These are phyloP conservation scores for Trididemnum clinides DNA, from an alignment of 23 tunicate species.

Conservation along the genomic window DNA sequence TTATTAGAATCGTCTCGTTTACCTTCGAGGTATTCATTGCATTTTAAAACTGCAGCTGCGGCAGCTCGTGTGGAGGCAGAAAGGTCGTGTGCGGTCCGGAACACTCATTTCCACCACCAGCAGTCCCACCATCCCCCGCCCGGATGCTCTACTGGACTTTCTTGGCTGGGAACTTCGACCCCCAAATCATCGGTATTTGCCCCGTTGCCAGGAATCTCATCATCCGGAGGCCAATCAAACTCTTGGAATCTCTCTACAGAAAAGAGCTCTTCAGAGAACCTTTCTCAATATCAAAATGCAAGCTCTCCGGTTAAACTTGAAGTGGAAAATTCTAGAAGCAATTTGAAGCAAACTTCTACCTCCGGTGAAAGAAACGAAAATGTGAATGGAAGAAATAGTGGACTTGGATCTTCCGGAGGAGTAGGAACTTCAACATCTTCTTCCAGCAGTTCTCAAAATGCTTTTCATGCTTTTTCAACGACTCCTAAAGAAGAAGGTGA, in stretches of 20 bases:
- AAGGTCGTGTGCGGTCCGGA: slow-evolving; percentile 58
- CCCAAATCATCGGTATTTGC: slow-evolving; percentile 47
- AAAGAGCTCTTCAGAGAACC: slow-evolving; percentile 6
- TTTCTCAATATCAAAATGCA: background rate
- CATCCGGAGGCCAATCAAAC: slow-evolving; percentile 33
- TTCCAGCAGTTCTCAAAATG: slow-evolving; percentile 24
- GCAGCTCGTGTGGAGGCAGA: slow-evolving; percentile 65
- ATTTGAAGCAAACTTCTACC: background rate
- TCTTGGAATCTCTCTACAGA: slow-evolving; percentile 14
- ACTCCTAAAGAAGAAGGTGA: slow-evolving; percentile 74
- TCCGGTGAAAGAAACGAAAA: slow-evolving; percentile 2
- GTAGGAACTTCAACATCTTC: slow-evolving; percentile 14
- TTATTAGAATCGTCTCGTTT: slow-evolving; percentile 18
- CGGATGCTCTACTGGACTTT: slow-evolving; percentile 28
- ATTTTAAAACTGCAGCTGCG: slow-evolving; percentile 48
- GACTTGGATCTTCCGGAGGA: background rate
- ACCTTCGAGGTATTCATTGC: slow-evolving; percentile 16
- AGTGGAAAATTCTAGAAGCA: background rate
- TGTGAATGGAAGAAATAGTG: background rate
- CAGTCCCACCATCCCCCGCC: slow-evolving; percentile 18
- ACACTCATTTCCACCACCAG: slow-evolving; percentile 47
- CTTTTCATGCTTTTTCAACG: slow-evolving; percentile 63
- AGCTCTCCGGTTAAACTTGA: slow-evolving; percentile 23
- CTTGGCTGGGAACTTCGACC: slow-evolving; percentile 56
- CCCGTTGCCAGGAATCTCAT: slow-evolving; percentile 20